Evolutionary conservation across 2,888 invertebrate species (phyloP), one percentile per base, ranked within the genome.

Genomic region (Hydraecia micacea): DNA sequence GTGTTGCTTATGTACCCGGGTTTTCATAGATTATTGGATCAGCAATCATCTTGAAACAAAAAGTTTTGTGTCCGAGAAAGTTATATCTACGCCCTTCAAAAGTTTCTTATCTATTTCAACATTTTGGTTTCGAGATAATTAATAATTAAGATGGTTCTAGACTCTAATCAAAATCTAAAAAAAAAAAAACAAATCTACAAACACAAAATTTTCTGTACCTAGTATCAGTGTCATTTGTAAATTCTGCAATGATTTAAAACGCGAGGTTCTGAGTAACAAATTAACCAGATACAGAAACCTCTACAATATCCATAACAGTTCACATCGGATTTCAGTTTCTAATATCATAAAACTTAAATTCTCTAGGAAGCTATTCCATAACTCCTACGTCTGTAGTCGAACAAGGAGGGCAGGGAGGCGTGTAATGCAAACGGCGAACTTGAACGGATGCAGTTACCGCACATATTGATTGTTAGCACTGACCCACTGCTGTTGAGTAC

Each of bases 401-500:
- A 89, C 87, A 84, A 87, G 83, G 79, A 71, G 80, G 79, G 84
- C 85, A 89, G 90, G 88, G 90, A 87, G 88, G 85, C 90, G 88
- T 90, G 89, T 92, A 91, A 93, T 92, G 91, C 91, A 91, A 91
- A 93, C 90, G 88, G 86, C 90, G 87, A 92, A 93, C 91, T 93
- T 93, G 90, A 91, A 89, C 91, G 90, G 91, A 89, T 91, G 91
- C 91, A 88, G 88, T 89, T 88, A 90, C 86, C 89, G 85, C 88
- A 89, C 86, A 83, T 93, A 94, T 94, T 90, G 93, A 93, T 92
- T 92, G 88, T 89, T 86, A 90, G 73, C 89, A 87, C 86, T 86
- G 78, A 87, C 84, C 80, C 67, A 80, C 73, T 84, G 39, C 46
- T 67, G 60, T 39, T 67, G 49, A 79, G 72, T 60, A 18, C 28